These are phyloP conservation scores for Trialeurodes vaporariorum DNA, from an alignment of 1,140 invertebrate species.

Conservation along the genomic window DNA sequence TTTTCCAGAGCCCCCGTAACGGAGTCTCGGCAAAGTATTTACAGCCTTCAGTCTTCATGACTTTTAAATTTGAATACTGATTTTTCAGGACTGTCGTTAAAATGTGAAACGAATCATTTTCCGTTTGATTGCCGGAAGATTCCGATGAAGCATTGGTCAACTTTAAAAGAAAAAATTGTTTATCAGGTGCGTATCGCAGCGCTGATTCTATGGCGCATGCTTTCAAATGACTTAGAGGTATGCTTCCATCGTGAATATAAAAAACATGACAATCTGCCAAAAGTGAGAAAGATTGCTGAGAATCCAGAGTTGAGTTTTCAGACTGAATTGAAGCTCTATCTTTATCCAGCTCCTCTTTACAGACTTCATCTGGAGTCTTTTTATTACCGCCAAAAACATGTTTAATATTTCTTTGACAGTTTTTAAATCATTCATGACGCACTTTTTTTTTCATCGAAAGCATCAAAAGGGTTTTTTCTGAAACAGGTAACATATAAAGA, in stretches of 20 bases:
- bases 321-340: not conserved
- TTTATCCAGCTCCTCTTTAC: not conserved
- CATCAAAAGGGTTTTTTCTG: not conserved
- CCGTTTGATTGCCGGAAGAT: not conserved
- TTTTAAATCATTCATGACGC: not conserved
- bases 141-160: not conserved
- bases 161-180: not conserved
- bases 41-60: not conserved
- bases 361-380: not conserved
- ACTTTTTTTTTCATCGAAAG: not conserved
- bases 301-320: not conserved
- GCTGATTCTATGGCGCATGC: not conserved
- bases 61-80: not conserved
- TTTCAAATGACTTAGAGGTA: not conserved
- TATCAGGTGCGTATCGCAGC: not conserved
- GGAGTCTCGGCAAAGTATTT: not conserved
- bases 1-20: not conserved
- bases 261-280: not conserved
- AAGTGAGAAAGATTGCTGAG: not conserved
- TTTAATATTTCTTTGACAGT: not conserved
- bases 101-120: not conserved
- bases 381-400: not conserved
- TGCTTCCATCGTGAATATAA: not conserved
- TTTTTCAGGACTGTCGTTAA: not conserved
- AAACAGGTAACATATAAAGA: not conserved